These are phyloP conservation scores for Drosophila sordidula DNA, from an alignment of 2,888 invertebrate genomes.

Conservation along the genomic window DNA sequence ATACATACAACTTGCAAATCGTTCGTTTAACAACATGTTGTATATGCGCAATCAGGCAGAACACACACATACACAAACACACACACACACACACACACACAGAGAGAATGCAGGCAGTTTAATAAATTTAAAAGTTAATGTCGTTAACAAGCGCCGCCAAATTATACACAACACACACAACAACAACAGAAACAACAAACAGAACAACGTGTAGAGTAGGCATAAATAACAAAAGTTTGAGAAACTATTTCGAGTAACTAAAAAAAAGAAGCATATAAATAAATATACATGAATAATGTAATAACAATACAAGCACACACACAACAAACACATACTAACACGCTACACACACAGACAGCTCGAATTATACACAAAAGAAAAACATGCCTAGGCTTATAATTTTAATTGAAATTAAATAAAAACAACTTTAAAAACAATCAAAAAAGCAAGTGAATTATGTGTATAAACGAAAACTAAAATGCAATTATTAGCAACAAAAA, in stretches of 20 bases:
- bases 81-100: constrained; percentile 16
- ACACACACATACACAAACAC: constrained; percentile 15
- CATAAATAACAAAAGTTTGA: constrained; percentile 60
- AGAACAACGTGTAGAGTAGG: constrained; percentile 57
- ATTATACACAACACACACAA: constrained; percentile 32
- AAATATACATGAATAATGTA: constrained; percentile 71
- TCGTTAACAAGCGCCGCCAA: constrained; percentile 54
- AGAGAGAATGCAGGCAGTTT: constrained; percentile 48
- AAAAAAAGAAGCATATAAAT: constrained; percentile 43
- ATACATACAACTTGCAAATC: constrained; percentile 49
- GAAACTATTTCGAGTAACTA: constrained; percentile 67
- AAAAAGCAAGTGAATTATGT: constrained; percentile 60
- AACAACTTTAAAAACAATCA: constrained; percentile 60
- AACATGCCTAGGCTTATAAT: constrained; percentile 72
- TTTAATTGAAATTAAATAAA: constrained; percentile 61
- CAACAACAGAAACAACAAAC: constrained; percentile 23
- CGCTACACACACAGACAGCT: constrained; percentile 44
- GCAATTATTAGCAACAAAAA: constrained; percentile 48
- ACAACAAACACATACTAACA: constrained; percentile 42
- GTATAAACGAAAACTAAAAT: constrained; percentile 53
- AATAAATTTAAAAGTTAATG: constrained; percentile 60
- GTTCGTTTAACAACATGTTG: constrained; percentile 58
- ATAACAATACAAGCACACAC: constrained; percentile 59
- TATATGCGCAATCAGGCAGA: constrained; percentile 30
- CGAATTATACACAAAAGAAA: constrained; percentile 74